Conservation (phyloP, 2,797 vertebrate species). For the Carcharodon carcharias region DNA sequence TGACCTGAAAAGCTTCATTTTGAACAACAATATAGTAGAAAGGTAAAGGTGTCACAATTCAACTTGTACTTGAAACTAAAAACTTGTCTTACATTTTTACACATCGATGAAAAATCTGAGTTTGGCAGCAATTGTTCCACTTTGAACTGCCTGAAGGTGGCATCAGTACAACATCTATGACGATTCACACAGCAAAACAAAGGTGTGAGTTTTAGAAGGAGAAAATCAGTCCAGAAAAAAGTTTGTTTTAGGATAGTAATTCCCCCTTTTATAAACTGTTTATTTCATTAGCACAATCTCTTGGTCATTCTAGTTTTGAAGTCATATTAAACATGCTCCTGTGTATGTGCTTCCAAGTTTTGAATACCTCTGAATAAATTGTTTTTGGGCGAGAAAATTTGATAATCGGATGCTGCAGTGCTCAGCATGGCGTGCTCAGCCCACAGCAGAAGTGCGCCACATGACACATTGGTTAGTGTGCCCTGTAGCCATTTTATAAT, state of each 20-base stretch:
- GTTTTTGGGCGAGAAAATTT: background rate
- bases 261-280: background rate
- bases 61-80: background rate
- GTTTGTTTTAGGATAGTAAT: background rate
- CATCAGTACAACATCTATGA: background rate
- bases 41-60: background rate
- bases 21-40: background rate
- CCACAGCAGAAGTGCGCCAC: too few relatives aligned
- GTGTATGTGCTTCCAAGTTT: background rate
- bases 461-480: background rate
- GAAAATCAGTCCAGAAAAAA: background rate
- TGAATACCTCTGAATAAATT: background rate
- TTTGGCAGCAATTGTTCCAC: background rate
- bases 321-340: background rate
- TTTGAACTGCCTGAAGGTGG: conserved; percentile 9
- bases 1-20: background rate
- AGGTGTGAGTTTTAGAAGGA: background rate
- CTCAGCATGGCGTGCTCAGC: background rate
- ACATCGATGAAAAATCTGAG: background rate
- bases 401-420: background rate
- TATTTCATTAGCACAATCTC: background rate
- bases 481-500: background rate
- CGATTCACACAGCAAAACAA: background rate
- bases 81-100: background rate
- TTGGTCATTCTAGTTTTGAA: background rate